phyloP scores from a whole-genome alignment of 2,888 invertebrate genomes.

The Clanis bilineata region DNA sequence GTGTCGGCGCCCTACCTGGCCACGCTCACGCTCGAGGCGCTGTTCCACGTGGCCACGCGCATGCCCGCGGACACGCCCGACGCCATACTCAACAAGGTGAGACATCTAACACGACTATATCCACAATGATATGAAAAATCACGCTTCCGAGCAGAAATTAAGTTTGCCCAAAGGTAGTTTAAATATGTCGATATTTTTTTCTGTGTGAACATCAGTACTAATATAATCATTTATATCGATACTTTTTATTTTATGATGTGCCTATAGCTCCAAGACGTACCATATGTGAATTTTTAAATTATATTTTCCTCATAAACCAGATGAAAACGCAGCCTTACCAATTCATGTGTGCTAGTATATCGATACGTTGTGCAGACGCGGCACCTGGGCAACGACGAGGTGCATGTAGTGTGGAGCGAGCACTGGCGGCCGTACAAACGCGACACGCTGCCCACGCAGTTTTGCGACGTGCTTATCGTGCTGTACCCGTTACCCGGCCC shows the following conservation, averaged over 20 bases:
- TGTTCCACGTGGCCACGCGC: slow-evolving; percentile 98
- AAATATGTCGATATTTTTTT: too few species aligned
- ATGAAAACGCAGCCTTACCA: not conserved
- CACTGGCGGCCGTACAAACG: slow-evolving; percentile 97
- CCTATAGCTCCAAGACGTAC: too few species aligned
- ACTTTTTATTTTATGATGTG: too few species aligned
- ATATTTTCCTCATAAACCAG: too few species aligned
- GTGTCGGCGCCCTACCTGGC: slow-evolving; percentile 97
- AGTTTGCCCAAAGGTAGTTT: too few species aligned
- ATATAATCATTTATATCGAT: too few species aligned
- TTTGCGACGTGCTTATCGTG: slow-evolving; percentile 98
- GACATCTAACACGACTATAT: not conserved
- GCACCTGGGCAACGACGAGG: slow-evolving; percentile 98
- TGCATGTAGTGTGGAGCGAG: slow-evolving; percentile 99
- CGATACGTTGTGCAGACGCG: slow-evolving; percentile 82
- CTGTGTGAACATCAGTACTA: too few species aligned
- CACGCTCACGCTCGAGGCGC: slow-evolving; percentile 95
- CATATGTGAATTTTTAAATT: too few species aligned
- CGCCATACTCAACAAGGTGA: slow-evolving; percentile 91
- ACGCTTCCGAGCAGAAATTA: too few species aligned
- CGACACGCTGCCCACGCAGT: slow-evolving; percentile 98
- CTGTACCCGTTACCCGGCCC: slow-evolving; percentile 96
- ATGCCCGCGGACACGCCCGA: slow-evolving; percentile 96
- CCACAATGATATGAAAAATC: not conserved
- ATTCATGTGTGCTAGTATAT: not conserved